Base-by-base conservation (phyloP, 2,797 vertebrate species). In the Sphenopsis melanotis region DNA sequence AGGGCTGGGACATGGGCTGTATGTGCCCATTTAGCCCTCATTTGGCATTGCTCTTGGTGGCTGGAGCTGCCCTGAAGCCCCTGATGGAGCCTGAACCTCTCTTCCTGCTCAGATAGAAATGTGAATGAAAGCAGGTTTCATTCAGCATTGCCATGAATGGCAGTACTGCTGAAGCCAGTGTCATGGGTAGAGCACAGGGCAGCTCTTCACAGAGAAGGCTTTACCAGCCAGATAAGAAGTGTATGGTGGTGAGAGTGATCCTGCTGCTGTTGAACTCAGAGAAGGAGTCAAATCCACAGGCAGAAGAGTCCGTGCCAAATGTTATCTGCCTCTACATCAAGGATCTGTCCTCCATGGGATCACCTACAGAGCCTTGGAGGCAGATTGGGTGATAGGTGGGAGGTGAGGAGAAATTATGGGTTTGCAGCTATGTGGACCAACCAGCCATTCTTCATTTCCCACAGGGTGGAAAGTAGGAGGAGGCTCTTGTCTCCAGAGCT, bases 381-480 rank as follows among this genome's bases (percentile, higher is more conserved):
- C 61, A 91, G 72, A 72, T 42, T 57, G 59, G 29, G 46, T 0
- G 4, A 56, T 60, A 56, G 32, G 39, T 69, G 65, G 53, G 41
- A 91, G 55, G 32, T 81, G 76, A 90, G 27, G 56, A 56, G 41
- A 76, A 87, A 76, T 79, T 79, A 87, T 87, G 47, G 50, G 18
- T 82, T 91, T 90, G 83, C 50, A 96, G 64, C 77, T 79, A 66
- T 83, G 70, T 77, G 64, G 63, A 69, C 26, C 92, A 90, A 83
- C 70, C 66, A 91, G 84, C 52, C 49, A 12, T 88, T 91, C 85
- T 84, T 94, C 74, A 74, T 94, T 96, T 92, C 53, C 32, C 52
- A 50, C 21, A 19, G 55, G 29, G 53, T 78, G 52, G 72, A 81
- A 90, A 88, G 59, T 52, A 71, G 77, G 53, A 80, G 77, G 59